Conservation (phyloP, 2,888 invertebrate species). For the Pterostichus madidus region DNA sequence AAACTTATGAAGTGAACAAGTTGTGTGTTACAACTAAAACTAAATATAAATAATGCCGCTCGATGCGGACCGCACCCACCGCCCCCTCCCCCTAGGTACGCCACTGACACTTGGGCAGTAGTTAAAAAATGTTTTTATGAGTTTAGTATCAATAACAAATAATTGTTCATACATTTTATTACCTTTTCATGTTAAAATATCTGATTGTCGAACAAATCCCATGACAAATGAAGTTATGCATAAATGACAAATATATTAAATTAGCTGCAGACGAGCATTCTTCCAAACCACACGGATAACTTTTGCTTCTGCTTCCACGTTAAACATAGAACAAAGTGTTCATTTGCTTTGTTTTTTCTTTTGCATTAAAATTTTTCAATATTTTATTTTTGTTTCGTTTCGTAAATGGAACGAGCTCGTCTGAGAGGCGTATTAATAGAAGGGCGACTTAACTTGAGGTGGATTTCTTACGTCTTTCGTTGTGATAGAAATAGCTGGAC, state of each 20-base stretch:
- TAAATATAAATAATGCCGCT: too few relatives aligned
- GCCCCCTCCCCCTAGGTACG: too few relatives aligned
- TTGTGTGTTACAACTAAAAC: too few relatives aligned
- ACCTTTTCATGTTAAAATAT: not conserved
- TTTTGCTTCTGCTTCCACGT: conserved; percentile 3
- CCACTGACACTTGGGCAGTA: too few relatives aligned
- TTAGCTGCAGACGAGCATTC: conserved; percentile 23
- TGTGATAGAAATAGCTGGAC: conserved; percentile 42
- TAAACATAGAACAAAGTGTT: conserved; percentile 40
- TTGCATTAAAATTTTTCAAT: conserved; percentile 28
- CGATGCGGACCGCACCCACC: too few relatives aligned
- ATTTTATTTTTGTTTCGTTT: conserved; percentile 48
- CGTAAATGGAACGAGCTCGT: conserved; percentile 51
- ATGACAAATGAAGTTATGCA: conserved; percentile 26
- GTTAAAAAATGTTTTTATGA: not conserved
- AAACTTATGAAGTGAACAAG: too few relatives aligned
- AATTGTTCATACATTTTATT: not conserved
- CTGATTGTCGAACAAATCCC: not conserved
- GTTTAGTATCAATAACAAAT: not conserved
- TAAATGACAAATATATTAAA: conserved; percentile 18
- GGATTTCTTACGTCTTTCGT: conserved; percentile 17
- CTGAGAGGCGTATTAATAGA: conserved; percentile 41
- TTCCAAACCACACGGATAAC: not conserved
- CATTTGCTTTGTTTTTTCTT: conserved; percentile 30
- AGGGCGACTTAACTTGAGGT: conserved; percentile 26